phyloP scores from a whole-genome alignment of 53 echinoderm and acorn worm species.

The Luidia sarsii region DNA sequence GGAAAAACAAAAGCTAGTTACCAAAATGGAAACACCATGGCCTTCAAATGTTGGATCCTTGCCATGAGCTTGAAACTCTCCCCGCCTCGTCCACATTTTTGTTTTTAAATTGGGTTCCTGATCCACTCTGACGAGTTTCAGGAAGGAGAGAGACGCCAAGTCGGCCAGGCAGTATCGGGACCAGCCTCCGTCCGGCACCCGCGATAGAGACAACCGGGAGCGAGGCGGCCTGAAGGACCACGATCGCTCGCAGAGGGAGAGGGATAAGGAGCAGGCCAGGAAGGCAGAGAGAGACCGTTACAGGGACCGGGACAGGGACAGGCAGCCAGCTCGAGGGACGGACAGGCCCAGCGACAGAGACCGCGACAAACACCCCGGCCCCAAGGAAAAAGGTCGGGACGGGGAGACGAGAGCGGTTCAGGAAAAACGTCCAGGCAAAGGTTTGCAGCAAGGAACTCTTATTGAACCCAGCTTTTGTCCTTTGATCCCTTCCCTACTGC shows the following conservation, averaged over 20 bases:
- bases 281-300: not conserved
- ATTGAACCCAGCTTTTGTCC: not conserved
- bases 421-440: constrained; percentile 19
- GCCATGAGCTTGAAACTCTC: too few species aligned
- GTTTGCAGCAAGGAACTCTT: too few species aligned
- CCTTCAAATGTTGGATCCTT: too few species aligned
- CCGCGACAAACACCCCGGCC: constrained; percentile 42
- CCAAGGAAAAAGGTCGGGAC: constrained; percentile 33
- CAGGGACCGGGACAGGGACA: constrained; percentile 25
- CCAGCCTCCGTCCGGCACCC: not conserved
- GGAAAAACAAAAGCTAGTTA: too few species aligned
- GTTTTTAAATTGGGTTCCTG: too few species aligned
- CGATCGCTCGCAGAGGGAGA: constrained; percentile 12
- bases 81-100: too few species aligned
- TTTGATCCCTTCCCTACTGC: too few species aligned
- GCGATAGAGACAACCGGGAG: constrained; percentile 10
- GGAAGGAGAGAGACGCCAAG: constrained; percentile 25
- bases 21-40: too few species aligned
- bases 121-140: too few species aligned
- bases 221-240: constrained; percentile 22
- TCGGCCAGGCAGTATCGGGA: constrained; percentile 13
- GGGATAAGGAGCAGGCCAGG: constrained; percentile 26
- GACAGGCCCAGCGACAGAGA: constrained; percentile 52
- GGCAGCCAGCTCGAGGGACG: constrained; percentile 32
- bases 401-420: not conserved